Conservation (phyloP, 2,888 invertebrate species). For the Calameuta idolon region DNA sequence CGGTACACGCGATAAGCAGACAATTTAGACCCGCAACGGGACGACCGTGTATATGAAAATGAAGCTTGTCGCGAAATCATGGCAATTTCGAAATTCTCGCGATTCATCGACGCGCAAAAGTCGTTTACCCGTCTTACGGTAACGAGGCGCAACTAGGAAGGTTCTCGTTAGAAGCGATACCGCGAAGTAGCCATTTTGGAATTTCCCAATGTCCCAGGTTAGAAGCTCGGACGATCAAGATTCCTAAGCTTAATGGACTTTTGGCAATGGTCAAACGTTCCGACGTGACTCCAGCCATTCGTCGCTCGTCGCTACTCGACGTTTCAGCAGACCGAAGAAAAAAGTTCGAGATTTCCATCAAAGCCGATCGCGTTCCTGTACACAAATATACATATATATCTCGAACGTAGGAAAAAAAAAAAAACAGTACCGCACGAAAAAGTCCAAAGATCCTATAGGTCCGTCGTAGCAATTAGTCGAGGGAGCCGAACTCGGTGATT, state of each 20-base stretch:
- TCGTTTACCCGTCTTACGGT: not conserved
- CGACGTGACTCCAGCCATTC: slow-evolving; percentile 11
- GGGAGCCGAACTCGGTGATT: not conserved
- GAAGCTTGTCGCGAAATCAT: not conserved
- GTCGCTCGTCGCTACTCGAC: slow-evolving; percentile 1
- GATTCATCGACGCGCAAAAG: not conserved
- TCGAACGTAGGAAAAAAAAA: too few species aligned
- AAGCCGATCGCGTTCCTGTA: not conserved
- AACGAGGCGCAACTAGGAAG: not conserved
- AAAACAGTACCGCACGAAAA: not conserved
- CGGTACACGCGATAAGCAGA: not conserved
- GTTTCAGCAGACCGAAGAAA: not conserved
- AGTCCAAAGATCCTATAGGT: not conserved
- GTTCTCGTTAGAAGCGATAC: not conserved
- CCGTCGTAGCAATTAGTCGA: not conserved
- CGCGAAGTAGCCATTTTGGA: not conserved
- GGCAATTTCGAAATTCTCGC: not conserved
- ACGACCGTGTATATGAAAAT: not conserved
- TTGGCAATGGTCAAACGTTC: slow-evolving; percentile 5
- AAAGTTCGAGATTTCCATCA: not conserved
- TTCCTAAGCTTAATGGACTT: slow-evolving; percentile 13
- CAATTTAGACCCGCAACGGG: not conserved
- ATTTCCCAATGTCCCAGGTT: not conserved
- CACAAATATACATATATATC: too few species aligned
- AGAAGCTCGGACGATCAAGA: not conserved